Evolutionary conservation across 2,797 vertebrate species (phyloP).

Genomic region (Sandelia bainsii): DNA sequence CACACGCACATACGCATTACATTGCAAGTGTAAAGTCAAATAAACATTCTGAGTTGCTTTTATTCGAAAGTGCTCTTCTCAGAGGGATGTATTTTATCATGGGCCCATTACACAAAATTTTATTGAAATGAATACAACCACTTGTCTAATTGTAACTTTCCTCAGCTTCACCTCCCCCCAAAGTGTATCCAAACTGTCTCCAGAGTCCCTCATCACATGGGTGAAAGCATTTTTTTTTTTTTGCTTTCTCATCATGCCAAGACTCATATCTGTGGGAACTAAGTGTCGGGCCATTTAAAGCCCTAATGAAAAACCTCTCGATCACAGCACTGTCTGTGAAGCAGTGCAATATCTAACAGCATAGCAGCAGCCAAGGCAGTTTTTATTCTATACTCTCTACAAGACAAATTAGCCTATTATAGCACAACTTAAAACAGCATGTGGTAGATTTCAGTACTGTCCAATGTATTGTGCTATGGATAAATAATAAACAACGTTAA

Average conservation of each 20-base stretch:
- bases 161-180: background rate
- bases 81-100: background rate
- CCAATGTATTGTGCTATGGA: background rate
- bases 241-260: slow-evolving; percentile 22
- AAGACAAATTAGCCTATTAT: background rate
- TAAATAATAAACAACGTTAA: background rate
- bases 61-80: background rate
- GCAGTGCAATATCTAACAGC: background rate
- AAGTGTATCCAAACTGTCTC: slow-evolving; percentile 13
- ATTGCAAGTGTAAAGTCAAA: slow-evolving; percentile 16
- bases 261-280: slow-evolving; percentile 18
- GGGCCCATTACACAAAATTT: background rate
- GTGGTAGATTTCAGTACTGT: background rate
- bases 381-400: background rate
- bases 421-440: background rate
- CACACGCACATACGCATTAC: slow-evolving; percentile 26
- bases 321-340: slow-evolving; percentile 4
- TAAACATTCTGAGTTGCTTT: background rate
- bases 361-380: background rate
- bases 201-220: slow-evolving; percentile 15
- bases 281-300: background rate
- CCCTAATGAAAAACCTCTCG: slow-evolving; percentile 2
- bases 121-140: slow-evolving; percentile 10
- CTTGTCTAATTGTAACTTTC: slow-evolving; percentile 31
- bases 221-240: slow-evolving; percentile 7